phyloP scores from a whole-genome alignment of 2,888 invertebrate genomes.

The Herminia tarsipennalis region DNA sequence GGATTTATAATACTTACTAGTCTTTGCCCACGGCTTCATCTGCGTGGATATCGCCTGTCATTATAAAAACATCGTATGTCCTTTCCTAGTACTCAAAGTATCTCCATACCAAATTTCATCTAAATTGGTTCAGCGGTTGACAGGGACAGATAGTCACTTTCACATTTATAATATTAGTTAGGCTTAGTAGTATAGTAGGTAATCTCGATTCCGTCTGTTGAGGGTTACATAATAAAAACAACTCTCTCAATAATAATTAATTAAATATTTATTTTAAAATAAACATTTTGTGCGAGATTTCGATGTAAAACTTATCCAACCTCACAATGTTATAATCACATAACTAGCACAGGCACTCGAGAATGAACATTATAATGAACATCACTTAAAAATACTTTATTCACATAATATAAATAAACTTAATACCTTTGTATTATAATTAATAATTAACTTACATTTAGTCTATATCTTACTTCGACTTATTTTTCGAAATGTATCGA shows the following conservation, averaged over 20 bases:
- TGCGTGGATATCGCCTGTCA: no score
- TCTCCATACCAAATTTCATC: no score
- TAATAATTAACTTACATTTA: constrained; percentile 8
- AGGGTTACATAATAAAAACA: no score
- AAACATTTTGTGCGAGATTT: constrained; percentile 56
- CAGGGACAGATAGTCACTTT: no score
- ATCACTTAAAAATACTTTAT: constrained; percentile 46
- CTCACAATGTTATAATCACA: constrained; percentile 51
- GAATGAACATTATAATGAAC: constrained; percentile 50
- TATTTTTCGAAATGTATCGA: constrained; percentile 34
- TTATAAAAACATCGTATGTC: no score
- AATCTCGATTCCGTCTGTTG: no score
- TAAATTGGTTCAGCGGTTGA: no score
- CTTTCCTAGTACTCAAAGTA: no score
- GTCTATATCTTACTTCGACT: constrained; percentile 38
- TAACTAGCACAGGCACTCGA: constrained; percentile 60
- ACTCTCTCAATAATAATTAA: constrained; percentile 16
- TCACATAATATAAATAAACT: constrained; percentile 60
- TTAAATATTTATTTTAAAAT: constrained; percentile 61
- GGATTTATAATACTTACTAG: no score
- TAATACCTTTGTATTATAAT: constrained; percentile 35
- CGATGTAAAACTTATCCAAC: constrained; percentile 39
- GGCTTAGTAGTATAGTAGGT: no score
- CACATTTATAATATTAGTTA: no score
- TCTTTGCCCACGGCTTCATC: no score